phyloP scores from a whole-genome alignment of 2,888 invertebrate species.

The Lasioglossum calceatum region DNA sequence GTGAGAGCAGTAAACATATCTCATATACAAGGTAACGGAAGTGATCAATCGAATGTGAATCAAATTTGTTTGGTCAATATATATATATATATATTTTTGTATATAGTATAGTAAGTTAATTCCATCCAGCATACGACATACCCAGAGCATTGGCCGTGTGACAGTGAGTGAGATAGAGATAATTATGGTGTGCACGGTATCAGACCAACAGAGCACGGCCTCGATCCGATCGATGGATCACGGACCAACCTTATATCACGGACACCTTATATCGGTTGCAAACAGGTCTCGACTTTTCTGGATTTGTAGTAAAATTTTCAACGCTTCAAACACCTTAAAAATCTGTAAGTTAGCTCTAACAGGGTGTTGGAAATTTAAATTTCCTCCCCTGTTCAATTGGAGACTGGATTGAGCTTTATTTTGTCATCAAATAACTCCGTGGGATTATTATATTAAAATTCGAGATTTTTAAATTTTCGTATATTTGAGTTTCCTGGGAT shows the following conservation, averaged over 20 bases:
- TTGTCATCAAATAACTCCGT: not conserved
- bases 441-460: not conserved
- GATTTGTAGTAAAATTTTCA: not conserved
- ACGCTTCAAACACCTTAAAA: not conserved
- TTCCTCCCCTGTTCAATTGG: not conserved
- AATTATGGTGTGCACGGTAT: conserved; percentile 77
- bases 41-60: not conserved
- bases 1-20: conserved; percentile 73
- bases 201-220: conserved; percentile 55
- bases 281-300: not conserved
- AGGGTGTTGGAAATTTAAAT: not conserved
- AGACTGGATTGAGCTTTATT: not conserved
- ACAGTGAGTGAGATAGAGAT: conserved; percentile 79
- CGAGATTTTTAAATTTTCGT: not conserved
- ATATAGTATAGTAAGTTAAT: conserved; percentile 71
- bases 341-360: not conserved
- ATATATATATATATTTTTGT: conserved; percentile 1
- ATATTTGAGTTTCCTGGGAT: not conserved
- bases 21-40: conserved; percentile 69
- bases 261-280: not conserved
- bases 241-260: not conserved
- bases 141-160: conserved; percentile 84
- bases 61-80: not conserved
- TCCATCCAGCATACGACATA: conserved; percentile 84
- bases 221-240: conserved; percentile 46